Conservation (phyloP, 2,113 vertebrate species). For the Aspidoscelis tigris region DNA sequence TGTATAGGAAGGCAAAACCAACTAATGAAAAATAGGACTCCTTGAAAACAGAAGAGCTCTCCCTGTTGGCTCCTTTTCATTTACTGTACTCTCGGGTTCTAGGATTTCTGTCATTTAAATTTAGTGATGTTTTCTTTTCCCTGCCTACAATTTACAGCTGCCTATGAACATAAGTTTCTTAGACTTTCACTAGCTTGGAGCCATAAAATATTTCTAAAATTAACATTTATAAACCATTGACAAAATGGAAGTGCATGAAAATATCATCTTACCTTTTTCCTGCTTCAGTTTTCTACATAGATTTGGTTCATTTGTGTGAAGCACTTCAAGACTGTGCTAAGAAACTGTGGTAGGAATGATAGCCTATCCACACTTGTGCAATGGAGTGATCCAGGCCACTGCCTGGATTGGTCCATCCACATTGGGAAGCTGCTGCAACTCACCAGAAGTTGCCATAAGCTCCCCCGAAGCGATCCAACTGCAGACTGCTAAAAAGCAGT, state of each 20-base stretch:
- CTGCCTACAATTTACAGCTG: slow-evolving; percentile 66
- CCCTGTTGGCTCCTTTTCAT: slow-evolving; percentile 20
- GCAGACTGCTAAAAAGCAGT: no score
- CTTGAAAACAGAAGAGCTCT: slow-evolving; percentile 55
- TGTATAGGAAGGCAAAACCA: slow-evolving; percentile 40
- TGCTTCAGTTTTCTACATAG: slow-evolving; percentile 36
- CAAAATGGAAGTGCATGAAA: slow-evolving; percentile 59
- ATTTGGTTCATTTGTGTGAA: slow-evolving; percentile 35
- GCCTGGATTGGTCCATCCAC: no score
- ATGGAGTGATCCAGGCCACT: no score
- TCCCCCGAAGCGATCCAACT: no score
- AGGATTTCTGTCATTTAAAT: slow-evolving; percentile 61
- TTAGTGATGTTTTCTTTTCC: slow-evolving; percentile 64
- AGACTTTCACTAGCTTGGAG: slow-evolving; percentile 69
- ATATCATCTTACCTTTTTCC: background rate
- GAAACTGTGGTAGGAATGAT: no score
- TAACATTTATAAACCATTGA: slow-evolving; percentile 50
- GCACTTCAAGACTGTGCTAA: background rate
- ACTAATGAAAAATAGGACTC: slow-evolving; percentile 35
- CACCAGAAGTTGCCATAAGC: no score
- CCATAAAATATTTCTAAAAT: slow-evolving; percentile 71
- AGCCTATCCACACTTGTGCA: no score
- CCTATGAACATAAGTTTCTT: slow-evolving; percentile 68
- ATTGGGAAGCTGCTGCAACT: no score
- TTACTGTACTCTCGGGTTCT: slow-evolving; percentile 62